Percentiles rank a stretch among this genome's conserved stretches.
Conservation (phyloP, 2,797 vertebrate species). For the Anolis apletophallus region DNA sequence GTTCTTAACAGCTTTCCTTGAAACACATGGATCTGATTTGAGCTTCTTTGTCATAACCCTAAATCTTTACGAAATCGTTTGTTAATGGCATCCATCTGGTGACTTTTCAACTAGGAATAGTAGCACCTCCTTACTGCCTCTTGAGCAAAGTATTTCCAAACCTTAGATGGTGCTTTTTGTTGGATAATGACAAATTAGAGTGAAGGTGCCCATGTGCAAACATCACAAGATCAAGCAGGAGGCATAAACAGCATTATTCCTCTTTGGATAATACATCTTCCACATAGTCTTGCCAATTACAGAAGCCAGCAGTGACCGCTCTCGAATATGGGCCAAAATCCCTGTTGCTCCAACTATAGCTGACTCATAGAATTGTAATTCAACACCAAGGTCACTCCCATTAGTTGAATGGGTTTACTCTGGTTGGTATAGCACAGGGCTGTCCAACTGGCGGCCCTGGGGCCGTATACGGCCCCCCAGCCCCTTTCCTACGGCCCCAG, state of each 20-base stretch:
- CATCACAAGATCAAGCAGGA: background rate
- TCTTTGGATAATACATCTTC: background rate
- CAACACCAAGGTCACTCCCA: too few species aligned
- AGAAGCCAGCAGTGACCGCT: background rate
- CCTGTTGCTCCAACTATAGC: too few species aligned
- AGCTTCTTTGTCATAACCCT: slow-evolving; percentile 67
- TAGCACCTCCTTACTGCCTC: slow-evolving; percentile 53
- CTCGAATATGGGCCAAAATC: too few species aligned
- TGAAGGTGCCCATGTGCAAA: fast-evolving
- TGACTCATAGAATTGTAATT: too few species aligned
- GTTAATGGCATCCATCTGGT: slow-evolving; percentile 70
- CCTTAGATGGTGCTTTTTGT: background rate
- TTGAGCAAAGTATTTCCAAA: slow-evolving; percentile 41
- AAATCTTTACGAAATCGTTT: slow-evolving; percentile 68
- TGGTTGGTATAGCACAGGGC: too few species aligned
- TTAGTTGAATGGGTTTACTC: too few species aligned
- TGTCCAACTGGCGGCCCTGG: too few species aligned
- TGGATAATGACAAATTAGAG: background rate
- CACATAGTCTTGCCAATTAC: background rate
- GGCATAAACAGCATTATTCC: background rate
- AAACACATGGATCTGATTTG: slow-evolving; percentile 68
- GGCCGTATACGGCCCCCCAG: too few species aligned
- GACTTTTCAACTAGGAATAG: slow-evolving; percentile 49
- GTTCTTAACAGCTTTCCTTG: slow-evolving; percentile 58
- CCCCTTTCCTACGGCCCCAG: too few species aligned